phyloP scores from a whole-genome alignment of 2,797 vertebrate species.

The Amniataba percoides region DNA sequence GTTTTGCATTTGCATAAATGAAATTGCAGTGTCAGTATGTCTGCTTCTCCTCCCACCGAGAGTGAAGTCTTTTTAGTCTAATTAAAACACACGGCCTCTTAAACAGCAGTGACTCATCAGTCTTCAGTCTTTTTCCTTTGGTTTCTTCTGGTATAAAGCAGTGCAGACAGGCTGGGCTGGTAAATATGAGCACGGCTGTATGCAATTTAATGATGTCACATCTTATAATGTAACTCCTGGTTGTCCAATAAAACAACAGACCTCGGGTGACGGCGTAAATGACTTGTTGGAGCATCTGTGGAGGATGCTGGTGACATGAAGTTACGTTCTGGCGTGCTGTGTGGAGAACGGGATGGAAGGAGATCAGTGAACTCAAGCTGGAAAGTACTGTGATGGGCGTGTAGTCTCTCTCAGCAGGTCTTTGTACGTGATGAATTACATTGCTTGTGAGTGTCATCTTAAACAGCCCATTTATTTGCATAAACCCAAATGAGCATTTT shows the following conservation, averaged over 20 bases:
- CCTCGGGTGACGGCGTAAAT: background rate
- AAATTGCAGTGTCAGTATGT: background rate
- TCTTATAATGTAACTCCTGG: constrained; percentile 4
- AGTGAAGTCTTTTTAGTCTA: background rate
- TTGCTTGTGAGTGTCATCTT: background rate
- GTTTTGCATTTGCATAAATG: background rate
- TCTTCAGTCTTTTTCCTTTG: background rate
- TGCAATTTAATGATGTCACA: constrained; percentile 26
- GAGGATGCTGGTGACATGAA: constrained; percentile 18
- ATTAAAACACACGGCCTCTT: background rate
- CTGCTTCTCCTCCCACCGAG: background rate
- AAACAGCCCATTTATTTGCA: background rate
- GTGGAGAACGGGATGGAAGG: background rate
- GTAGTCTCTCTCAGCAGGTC: background rate
- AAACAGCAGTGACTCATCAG: constrained; percentile 7
- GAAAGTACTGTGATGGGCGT: background rate
- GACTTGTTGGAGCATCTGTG: constrained; percentile 2
- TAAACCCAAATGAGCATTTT: background rate
- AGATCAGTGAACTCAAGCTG: background rate
- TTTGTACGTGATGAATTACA: background rate
- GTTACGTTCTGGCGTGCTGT: constrained; percentile 14
- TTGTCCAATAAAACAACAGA: constrained; percentile 3
- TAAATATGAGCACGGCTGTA: constrained; percentile 3
- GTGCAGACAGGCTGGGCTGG: constrained; percentile 6
- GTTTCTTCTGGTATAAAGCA: constrained; percentile 12